Evolutionary conservation across 1,140 invertebrate species (phyloP), one percentile per base, ranked within the genome.

Genomic region (Andricus grossulariae): DNA sequence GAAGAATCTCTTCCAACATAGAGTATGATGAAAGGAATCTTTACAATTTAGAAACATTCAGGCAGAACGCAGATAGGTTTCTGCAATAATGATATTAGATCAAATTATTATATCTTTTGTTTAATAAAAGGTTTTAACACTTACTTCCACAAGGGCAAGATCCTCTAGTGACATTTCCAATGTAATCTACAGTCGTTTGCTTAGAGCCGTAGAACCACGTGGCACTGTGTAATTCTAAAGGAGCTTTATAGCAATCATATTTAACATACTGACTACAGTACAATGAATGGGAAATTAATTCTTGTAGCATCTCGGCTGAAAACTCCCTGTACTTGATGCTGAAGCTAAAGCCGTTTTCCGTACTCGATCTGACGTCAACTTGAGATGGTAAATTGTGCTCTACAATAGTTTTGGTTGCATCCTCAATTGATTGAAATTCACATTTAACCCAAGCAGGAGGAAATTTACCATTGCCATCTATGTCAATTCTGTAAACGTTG

Each of bases 381-480:
- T 98, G 96, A 82, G 96, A 97, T 0, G 95, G 96, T 39, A 99
- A 89, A 92, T 99, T 98, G 87, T 98, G 97, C 87, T 98, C 97
- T 0, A 98, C 96, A 74, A 97, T 96, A 3, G 97, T 97, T 84
- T 96, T 97, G 0, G 97, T 98, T 0, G 95, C 95, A 84, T 97
- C 96, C 78, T 96, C 95, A 73, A 95, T 93, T 19, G 95, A 95
- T 84, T 97, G 95, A 86, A 98, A 98, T 84, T 98, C 96, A 87
- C 97, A 99, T 82, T 96, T 95, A 0, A 98, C 97, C 83, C 97
- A 94, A 4, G 96, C 96, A 0, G 97, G 97, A 32, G 97, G 96
- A 85, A 97, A 97, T 73, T 95, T 94, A 0, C 97, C 97, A 88
- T 98, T 97, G 2, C 97, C 97, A 89, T 99, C 97, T 74, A 98